Conservation (phyloP, 2,888 invertebrate genomes). For the Caenorhabditis panamensis region DNA sequence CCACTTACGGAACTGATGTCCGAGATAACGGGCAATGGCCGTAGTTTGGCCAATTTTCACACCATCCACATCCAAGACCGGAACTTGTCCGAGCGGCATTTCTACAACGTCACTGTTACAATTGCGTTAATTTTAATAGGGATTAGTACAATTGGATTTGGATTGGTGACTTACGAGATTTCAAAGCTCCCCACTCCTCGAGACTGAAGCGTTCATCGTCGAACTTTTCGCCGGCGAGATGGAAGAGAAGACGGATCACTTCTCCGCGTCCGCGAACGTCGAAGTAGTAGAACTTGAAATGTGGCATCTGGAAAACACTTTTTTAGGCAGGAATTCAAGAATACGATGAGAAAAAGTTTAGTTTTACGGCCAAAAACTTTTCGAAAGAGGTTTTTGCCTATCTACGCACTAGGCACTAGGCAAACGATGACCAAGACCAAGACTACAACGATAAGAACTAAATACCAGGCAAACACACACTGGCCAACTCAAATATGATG, state of each 20-base stretch:
- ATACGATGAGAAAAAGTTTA: neutral
- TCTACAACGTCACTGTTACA: constrained; percentile 64
- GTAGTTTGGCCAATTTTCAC: constrained; percentile 73
- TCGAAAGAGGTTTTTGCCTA: neutral
- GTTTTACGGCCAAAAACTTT: neutral
- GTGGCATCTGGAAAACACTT: constrained; percentile 30
- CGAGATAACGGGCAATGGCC: constrained; percentile 75
- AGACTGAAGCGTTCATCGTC: constrained; percentile 67
- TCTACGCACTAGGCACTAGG: neutral
- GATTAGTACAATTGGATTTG: neutral
- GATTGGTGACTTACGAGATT: constrained; percentile 60
- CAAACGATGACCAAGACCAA: neutral
- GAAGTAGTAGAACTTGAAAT: constrained; percentile 74
- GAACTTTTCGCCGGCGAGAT: constrained; percentile 69
- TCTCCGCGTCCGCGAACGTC: constrained; percentile 73
- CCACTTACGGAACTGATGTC: constrained; percentile 74
- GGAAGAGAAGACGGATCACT: constrained; percentile 73
- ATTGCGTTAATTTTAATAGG: constrained; percentile 14
- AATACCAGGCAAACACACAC: constrained; percentile 2
- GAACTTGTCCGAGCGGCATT: constrained; percentile 78
- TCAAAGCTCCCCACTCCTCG: constrained; percentile 73
- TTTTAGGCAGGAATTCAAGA: neutral
- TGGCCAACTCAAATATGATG: neutral
- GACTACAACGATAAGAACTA: neutral
- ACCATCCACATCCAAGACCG: constrained; percentile 79